phyloP scores from a whole-genome alignment of 2,797 vertebrate genomes.

The Crocidura indochinensis region DNA sequence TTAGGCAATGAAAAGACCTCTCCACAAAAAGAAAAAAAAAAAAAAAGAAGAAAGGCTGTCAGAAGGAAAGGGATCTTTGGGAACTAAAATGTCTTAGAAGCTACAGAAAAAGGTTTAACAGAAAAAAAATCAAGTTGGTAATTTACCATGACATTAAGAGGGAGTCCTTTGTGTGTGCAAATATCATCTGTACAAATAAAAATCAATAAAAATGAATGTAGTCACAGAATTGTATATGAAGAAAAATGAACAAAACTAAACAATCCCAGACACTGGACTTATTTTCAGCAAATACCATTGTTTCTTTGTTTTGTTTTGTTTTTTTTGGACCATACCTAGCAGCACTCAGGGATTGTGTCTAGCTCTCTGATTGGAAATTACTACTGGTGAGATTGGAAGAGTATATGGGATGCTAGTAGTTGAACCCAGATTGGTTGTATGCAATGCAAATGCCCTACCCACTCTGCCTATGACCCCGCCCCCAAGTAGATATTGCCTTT shows the following conservation, averaged over 20 bases:
- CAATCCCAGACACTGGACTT: not conserved
- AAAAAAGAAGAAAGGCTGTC: too few species aligned
- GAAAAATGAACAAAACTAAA: not conserved
- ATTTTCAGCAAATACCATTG: too few species aligned
- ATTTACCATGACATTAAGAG: constrained; percentile 21
- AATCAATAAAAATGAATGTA: not conserved
- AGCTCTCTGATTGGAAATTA: too few species aligned
- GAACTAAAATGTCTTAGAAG: constrained; percentile 52
- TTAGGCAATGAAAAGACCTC: constrained; percentile 64
- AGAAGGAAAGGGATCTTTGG: constrained; percentile 4
- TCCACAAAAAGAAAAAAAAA: constrained; percentile 22
- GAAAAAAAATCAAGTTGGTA: constrained; percentile 30
- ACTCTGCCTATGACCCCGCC: too few species aligned
- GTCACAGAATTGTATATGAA: not conserved
- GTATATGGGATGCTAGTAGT: too few species aligned
- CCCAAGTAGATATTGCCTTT: not conserved
- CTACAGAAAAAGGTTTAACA: not conserved
- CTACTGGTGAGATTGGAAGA: too few species aligned
- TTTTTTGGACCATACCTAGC: too few species aligned
- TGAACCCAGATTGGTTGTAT: too few species aligned
- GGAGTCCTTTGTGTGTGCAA: not conserved
- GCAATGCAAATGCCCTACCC: too few species aligned
- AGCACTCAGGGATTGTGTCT: too few species aligned
- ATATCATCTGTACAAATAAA: too few species aligned
- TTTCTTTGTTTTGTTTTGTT: too few species aligned